Percentiles rank a stretch among this genome's conserved stretches.
Evolutionary conservation across 2,797 vertebrate genomes (phyloP).

Genomic region (Cyprinodon diabolis): DNA sequence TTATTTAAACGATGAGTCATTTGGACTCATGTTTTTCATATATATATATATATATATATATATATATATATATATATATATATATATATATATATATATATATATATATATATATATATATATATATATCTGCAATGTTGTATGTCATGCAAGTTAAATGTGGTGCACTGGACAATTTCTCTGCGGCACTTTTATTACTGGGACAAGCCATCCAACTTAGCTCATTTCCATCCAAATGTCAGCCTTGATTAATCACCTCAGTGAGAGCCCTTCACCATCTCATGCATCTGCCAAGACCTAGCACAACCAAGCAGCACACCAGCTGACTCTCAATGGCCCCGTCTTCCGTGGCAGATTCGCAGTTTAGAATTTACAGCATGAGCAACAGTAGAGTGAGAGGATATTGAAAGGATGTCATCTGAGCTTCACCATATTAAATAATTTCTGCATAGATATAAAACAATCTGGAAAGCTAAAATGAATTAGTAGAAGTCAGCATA

Average conservation of each 20-base stretch:
- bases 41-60: no score
- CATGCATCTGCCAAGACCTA: constrained; percentile 62
- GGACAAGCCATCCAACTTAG: constrained; percentile 58
- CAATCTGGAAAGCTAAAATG: constrained; percentile 31
- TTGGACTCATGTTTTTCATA: no score
- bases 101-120: neutral
- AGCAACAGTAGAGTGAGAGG: constrained; percentile 30
- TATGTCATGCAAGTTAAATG: constrained; percentile 41
- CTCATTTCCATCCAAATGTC: constrained; percentile 75
- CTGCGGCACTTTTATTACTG: constrained; percentile 55
- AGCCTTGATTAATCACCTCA: constrained; percentile 77
- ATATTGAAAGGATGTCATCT: constrained; percentile 60
- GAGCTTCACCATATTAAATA: constrained; percentile 57
- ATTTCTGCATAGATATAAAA: constrained; percentile 33
- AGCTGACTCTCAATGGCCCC: constrained; percentile 46
- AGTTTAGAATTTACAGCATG: constrained; percentile 40
- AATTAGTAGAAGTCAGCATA: constrained; percentile 48
- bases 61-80: no score
- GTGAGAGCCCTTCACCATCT: constrained; percentile 61
- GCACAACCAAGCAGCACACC: constrained; percentile 37
- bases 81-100: no score
- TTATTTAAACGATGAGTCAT: no score
- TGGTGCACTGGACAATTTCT: constrained; percentile 54
- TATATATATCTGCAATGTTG: constrained; percentile 25
- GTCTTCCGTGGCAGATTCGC: constrained; percentile 10